Evolutionary conservation across 2,113 vertebrate genomes (phyloP), one percentile per base, ranked within the genome.

Genomic region (Entelurus aequoreus): DNA sequence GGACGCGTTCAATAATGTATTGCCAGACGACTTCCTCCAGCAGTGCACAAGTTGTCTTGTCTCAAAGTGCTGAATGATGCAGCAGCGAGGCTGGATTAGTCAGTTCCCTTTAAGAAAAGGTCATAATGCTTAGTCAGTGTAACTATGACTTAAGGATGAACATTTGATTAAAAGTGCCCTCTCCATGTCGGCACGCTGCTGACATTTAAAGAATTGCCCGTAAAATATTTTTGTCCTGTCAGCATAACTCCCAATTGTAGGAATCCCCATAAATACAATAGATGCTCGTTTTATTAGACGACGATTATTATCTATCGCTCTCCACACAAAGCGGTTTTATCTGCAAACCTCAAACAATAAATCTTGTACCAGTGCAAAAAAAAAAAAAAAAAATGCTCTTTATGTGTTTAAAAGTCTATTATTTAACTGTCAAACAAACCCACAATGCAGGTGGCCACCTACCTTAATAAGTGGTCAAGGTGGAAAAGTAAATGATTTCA

Each of bases 121-220:
- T 77, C 77, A 77, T 53, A 50, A 65, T 58, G 75, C 79, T 82
- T 76, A 75, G 55, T 82, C 76, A 77, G 74, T 58, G 58, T 49
- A 75, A 76, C 61, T 64, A 60, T 81, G 74, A 84, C 80, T 83
- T 80, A 58, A 76, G 73, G 65, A 69, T 44, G 59, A 82, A 80
- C 65, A 76, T 69, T 72, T 76, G 73, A 79, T 63, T 54, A 79
- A 81, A 21, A 71, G 66, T 36, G 21, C 42, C n/a, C 40, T 66
- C 57, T 28, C 6, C 9, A 48, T 63, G 69, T 74, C 76, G 75
- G 74, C 73, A 74, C 21, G 37, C 14, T 75, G 77, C 72, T 83
- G 70, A 83, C 72, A 75, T 74, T 53, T 55, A 51, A 40, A 37
- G 40, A 63, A 62, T 38, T 40, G 47, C 63, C 68, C 50, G 6